Percentiles rank a stretch among this genome's conserved stretches.
Conservation (phyloP, 2,888 invertebrate species). For the Gibbula magus region DNA sequence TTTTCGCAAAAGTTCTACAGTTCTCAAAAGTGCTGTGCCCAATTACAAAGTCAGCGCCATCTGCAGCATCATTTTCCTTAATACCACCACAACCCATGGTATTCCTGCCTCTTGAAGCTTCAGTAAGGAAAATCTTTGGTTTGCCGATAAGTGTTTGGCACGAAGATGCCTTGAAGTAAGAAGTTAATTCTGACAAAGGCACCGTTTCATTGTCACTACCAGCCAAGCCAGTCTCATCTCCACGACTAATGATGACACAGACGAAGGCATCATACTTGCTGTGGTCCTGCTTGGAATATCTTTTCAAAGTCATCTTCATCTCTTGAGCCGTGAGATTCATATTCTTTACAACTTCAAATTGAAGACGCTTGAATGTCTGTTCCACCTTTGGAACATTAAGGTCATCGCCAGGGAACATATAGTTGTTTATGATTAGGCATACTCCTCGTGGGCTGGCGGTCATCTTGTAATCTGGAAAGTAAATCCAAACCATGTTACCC, state of each 20-base stretch:
- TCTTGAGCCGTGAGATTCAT: too few relatives aligned
- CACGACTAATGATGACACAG: not conserved
- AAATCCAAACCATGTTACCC: too few relatives aligned
- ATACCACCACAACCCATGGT: not conserved
- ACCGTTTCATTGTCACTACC: not conserved
- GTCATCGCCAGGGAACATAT: too few relatives aligned
- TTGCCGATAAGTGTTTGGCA: not conserved
- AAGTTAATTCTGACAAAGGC: not conserved
- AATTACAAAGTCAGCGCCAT: not conserved
- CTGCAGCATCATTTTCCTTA: not conserved
- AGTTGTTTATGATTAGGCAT: too few relatives aligned
- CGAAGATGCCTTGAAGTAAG: not conserved
- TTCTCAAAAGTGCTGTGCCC: not conserved
- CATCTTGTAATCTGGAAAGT: too few relatives aligned
- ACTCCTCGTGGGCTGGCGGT: too few relatives aligned
- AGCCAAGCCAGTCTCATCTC: not conserved
- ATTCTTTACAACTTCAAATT: too few relatives aligned
- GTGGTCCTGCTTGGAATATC: too few relatives aligned
- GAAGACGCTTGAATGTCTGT: too few relatives aligned
- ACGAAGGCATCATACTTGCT: not conserved
- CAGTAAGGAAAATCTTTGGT: not conserved
- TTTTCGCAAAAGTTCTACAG: not conserved
- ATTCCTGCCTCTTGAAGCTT: not conserved
- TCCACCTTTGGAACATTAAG: too few relatives aligned
- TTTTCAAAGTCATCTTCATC: too few relatives aligned